Conservation (phyloP, 2,113 vertebrate species). For the Ploceus nigricollis region DNA sequence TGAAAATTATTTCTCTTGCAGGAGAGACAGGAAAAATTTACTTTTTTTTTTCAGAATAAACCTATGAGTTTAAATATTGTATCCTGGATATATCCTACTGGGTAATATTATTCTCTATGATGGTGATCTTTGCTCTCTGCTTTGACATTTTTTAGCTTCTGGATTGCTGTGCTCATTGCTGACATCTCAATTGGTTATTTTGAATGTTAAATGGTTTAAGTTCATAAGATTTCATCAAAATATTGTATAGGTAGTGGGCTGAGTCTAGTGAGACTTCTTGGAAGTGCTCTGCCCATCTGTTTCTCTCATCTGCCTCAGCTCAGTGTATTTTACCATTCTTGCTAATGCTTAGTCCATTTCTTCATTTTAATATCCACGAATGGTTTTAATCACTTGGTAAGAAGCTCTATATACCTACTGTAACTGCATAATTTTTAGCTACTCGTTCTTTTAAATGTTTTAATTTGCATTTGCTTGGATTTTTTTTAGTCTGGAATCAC, state of each 20-base stretch:
- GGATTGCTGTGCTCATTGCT: background rate
- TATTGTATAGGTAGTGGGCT: background rate
- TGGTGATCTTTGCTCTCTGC: background rate
- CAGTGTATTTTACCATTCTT: background rate
- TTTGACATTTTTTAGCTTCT: background rate
- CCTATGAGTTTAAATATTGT: background rate
- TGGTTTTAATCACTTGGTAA: background rate
- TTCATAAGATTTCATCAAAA: conserved; percentile 24
- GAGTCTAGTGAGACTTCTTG: background rate
- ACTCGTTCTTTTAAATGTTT: background rate
- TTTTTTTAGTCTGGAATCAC: background rate
- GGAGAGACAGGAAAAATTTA: background rate
- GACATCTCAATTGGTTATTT: background rate
- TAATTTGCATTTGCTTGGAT: background rate
- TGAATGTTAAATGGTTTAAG: background rate
- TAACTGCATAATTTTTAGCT: background rate
- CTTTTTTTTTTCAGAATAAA: background rate
- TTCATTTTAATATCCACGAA: background rate
- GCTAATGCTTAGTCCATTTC: background rate
- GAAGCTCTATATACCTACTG: background rate
- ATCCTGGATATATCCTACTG: background rate
- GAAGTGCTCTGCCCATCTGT: conserved; percentile 20
- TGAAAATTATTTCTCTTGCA: background rate
- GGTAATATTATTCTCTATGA: background rate
- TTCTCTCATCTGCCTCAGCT: conserved; percentile 7